Evolutionary conservation across 2,113 vertebrate species (phyloP), one percentile per base, ranked within the genome.

Genomic region (Xenus cinereus): DNA sequence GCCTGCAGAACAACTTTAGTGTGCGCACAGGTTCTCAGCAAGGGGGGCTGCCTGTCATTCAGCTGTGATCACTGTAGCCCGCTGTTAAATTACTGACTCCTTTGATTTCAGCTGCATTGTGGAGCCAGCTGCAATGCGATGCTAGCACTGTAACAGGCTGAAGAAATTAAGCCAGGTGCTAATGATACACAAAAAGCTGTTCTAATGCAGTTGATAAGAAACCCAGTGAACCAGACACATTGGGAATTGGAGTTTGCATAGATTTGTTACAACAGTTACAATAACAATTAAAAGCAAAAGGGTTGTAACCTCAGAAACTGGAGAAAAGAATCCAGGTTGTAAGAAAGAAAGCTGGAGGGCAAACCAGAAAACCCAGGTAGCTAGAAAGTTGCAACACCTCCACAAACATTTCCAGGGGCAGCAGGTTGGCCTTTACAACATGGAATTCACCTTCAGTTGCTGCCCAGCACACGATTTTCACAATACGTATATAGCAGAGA

Each of bases 21-120:
- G 57, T 2, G 1, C 0, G 0, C 1, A 1, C 17, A 41, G 7
- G 28, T 64, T 81, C 50, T 74, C 30, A 75, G 37, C 37, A 10
- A 74, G 21, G 8, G 6, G 4, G 16, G 9, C n/a, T 81, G 51
- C n/a, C 68, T 43, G n/a, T 20, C 32, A 17, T 59, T 75, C 10
- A 1, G 18, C 57, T 84, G 53, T 45, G 8, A 23, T 45, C 32
- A 4, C 39, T 75, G 23, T 8, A 71, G 15, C 23, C 9, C 12
- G 51, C 17, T 33, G 28, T 84, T 43, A 72, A 63, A 78, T 37
- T 41, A 67, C 7, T 23, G 37, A 63, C 22, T 51, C 33, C 35
- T 56, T 80, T 80, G 22, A 63, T 72, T 84, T 78, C 62, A 79
- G 18, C 27, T 91, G 14, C 53, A 39, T 22, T 82, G 35, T 60